Evolutionary conservation across 2,888 invertebrate species (phyloP), one percentile per base, ranked within the genome.

Genomic region (Ashinkailepas kermadecensis): DNA sequence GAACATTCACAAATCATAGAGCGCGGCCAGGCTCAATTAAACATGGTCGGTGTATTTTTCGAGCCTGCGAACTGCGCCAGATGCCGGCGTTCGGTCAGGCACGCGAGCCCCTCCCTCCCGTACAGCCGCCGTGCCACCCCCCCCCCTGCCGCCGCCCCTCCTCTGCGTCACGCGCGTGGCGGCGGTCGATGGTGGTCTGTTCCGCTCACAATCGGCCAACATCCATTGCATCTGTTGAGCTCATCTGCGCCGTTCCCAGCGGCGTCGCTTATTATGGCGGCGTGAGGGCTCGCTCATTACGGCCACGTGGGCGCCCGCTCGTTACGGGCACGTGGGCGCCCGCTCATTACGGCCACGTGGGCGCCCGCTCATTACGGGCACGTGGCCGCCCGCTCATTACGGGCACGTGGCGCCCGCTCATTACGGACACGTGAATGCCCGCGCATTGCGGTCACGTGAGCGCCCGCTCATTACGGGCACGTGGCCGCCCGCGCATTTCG

Each of bases 201-300:
- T 11, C 70, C 39, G 39, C 39, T 23, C 25, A 15, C 70, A 39
- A 39, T 13, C 39, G 70, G 39, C 39, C 23, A 23, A 70, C 70
- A 70, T 70, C 70, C 70, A 70, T 70, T 70, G 70, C 70, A 70
- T 70, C 70, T 70, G 70, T 70, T 70, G 70, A 70, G 70, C 70
- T 70, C 70, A 70, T 70, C 70, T 70, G 70, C 39, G 13, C 23
- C 4, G 70, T 70, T 70, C 70, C 70, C 70, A 70, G 70, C 70
- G 39, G 25, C 39, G 39, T 39, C 39, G 2, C 39, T 39, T 39
- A 4, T 39, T 39, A 39, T 1, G 39, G 4, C 39, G 39, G 39
- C 4, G 39, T 39, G 39, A 39, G 39, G 39, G 39, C 39, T 15
- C 39, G 39, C 70, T 39, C 70, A 70, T 70, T 70, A 70, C 15